A percentile compares a stretch with the other conserved stretches of the same genome.
Conservation (phyloP, 2,888 invertebrate genomes). For the Dendrolimus pini region DNA sequence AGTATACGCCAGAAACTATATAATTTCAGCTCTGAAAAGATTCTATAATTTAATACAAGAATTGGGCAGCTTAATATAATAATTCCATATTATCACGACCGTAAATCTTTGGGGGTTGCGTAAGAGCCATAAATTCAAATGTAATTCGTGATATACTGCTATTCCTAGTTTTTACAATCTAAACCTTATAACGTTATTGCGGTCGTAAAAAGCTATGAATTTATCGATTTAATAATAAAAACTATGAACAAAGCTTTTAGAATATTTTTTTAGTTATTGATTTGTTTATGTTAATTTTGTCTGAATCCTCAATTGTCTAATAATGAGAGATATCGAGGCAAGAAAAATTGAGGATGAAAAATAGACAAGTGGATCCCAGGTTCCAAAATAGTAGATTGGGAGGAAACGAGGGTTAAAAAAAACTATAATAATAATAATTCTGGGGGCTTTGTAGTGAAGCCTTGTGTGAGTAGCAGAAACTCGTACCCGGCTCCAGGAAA, state of each 20-base stretch:
- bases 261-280: not conserved
- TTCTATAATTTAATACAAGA: not conserved
- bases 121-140: not conserved
- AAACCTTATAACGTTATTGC: not conserved
- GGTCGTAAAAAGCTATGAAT: not conserved
- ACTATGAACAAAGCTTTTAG: not conserved
- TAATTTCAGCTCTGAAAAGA: not conserved
- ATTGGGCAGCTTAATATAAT: not conserved
- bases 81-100: not conserved
- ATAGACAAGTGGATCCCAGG: too few species aligned
- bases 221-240: not conserved
- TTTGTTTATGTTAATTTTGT: too few species aligned
- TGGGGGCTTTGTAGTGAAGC: too few species aligned
- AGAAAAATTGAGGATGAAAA: too few species aligned
- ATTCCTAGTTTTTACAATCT: not conserved
- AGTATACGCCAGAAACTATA: too few species aligned
- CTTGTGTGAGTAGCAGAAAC: too few species aligned
- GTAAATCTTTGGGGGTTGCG: not conserved
- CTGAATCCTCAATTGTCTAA: too few species aligned
- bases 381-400: too few species aligned
- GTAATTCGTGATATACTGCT: not conserved
- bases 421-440: too few species aligned
- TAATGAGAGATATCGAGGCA: too few species aligned
- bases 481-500: too few species aligned
- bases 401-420: too few species aligned